Conservation (phyloP, 2,888 invertebrate species). For the Ochropacha duplaris region DNA sequence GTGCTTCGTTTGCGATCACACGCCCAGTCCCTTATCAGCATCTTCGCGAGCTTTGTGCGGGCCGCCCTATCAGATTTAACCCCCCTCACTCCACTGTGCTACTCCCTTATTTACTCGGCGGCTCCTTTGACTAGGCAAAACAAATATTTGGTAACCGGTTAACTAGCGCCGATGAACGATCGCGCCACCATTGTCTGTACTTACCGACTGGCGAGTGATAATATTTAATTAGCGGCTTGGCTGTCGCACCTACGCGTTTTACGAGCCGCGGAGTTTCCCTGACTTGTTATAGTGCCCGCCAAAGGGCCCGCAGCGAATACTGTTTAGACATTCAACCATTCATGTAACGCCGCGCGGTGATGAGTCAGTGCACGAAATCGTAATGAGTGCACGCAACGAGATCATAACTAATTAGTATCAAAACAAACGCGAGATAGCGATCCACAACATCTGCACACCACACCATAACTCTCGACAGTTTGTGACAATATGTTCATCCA, state of each 20-base stretch:
- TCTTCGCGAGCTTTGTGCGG: slow-evolving; percentile 63
- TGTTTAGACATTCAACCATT: slow-evolving; percentile 61
- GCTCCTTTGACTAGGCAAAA: slow-evolving; percentile 70
- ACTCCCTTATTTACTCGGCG: slow-evolving; percentile 67
- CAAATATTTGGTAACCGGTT: slow-evolving; percentile 78
- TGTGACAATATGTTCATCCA: slow-evolving; percentile 37
- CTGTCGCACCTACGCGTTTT: slow-evolving; percentile 71
- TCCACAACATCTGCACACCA: slow-evolving; percentile 35
- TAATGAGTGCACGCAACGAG: slow-evolving; percentile 57
- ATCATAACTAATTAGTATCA: slow-evolving; percentile 47
- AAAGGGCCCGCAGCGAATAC: slow-evolving; percentile 65
- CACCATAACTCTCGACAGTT: slow-evolving; percentile 21
- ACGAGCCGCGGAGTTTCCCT: slow-evolving; percentile 43
- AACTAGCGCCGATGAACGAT: slow-evolving; percentile 75
- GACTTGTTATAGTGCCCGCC: slow-evolving; percentile 52
- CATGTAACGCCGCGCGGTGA: slow-evolving; percentile 53
- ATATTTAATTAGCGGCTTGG: slow-evolving; percentile 79
- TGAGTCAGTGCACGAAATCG: slow-evolving; percentile 57
- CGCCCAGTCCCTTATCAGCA: slow-evolving; percentile 61
- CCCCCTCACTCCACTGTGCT: slow-evolving; percentile 40
- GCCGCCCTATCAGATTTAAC: slow-evolving; percentile 66
- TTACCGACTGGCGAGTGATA: slow-evolving; percentile 70
- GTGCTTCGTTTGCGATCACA: slow-evolving; percentile 52
- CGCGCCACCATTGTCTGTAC: slow-evolving; percentile 70
- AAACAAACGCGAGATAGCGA: slow-evolving; percentile 28